A percentile compares a stretch with the other conserved stretches of the same genome.
phyloP scores from a whole-genome alignment of 2,113 vertebrate genomes.

The Strix aluco region DNA sequence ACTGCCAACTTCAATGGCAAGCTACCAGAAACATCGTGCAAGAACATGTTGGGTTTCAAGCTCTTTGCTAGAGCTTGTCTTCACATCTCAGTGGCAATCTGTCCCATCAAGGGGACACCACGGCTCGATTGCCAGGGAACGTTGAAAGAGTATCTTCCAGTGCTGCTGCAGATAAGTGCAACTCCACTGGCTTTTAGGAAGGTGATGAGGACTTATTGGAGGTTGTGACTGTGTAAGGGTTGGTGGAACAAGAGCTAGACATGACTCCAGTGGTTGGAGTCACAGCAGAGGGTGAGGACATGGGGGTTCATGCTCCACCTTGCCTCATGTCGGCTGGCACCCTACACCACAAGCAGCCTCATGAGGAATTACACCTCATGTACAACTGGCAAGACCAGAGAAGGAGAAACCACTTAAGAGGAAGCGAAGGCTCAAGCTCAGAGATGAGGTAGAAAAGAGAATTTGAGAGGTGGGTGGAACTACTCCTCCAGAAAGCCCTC shows the following conservation, averaged over 20 bases:
- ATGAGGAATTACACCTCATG: fast-evolving
- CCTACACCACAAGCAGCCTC: not conserved
- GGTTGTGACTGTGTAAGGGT: fast-evolving
- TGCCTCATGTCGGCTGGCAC: fast-evolving
- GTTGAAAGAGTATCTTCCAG: not conserved
- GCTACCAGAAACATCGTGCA: not conserved
- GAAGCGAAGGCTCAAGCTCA: fast-evolving
- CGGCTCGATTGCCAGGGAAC: not conserved
- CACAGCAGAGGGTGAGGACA: not conserved
- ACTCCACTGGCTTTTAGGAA: not conserved
- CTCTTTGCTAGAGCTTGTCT: not conserved
- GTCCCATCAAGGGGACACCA: not conserved
- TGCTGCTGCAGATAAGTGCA: not conserved
- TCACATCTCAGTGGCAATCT: not conserved
- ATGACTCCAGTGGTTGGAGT: fast-evolving
- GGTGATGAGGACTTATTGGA: fast-evolving
- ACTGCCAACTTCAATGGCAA: not conserved
- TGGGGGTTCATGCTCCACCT: fast-evolving
- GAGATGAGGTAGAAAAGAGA: not conserved
- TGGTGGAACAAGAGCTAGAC: not conserved
- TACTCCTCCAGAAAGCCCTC: not conserved
- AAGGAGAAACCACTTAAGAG: not conserved
- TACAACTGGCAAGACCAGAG: not conserved
- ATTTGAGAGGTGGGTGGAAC: too few species aligned
- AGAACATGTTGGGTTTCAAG: not conserved